phyloP scores from a whole-genome alignment of 2,113 vertebrate genomes.

The Anoplopoma fimbria region DNA sequence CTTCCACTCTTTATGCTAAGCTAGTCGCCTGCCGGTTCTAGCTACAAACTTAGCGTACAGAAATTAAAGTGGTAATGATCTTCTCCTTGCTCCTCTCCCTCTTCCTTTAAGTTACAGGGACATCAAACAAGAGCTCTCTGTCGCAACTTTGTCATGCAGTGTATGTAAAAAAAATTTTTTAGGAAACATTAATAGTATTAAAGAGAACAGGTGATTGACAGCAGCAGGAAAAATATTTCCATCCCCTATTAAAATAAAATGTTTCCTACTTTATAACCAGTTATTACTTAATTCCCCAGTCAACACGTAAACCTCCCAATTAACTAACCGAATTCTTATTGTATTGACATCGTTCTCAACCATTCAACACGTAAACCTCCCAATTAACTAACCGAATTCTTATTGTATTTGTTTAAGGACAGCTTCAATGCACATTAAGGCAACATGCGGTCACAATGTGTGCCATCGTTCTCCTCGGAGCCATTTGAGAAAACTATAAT shows the following conservation, averaged over 20 bases:
- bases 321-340: not conserved
- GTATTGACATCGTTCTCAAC: too few species aligned
- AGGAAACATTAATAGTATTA: not conserved
- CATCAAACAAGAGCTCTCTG: too few species aligned
- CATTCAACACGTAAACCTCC: too few species aligned
- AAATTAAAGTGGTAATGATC: not conserved
- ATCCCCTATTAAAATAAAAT: not conserved
- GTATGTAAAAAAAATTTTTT: too few species aligned
- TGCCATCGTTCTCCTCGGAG: conserved; percentile 42
- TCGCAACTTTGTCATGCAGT: not conserved
- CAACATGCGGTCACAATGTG: conserved; percentile 31
- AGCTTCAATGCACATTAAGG: conserved; percentile 30
- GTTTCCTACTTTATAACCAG: not conserved
- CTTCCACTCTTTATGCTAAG: conserved; percentile 1
- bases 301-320: not conserved
- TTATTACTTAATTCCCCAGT: not conserved
- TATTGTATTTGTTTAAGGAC: conserved; percentile 11
- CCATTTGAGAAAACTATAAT: conserved; percentile 66
- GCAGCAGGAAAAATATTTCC: not conserved
- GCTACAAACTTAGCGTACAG: not conserved
- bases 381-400: not conserved
- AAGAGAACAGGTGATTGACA: not conserved
- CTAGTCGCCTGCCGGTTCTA: not conserved
- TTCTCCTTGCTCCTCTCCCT: not conserved
- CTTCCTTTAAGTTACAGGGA: not conserved